Evolutionary conservation across 1,140 invertebrate species (phyloP), one percentile per base, ranked within the genome.

Genomic region (Trachelipus rathkii): DNA sequence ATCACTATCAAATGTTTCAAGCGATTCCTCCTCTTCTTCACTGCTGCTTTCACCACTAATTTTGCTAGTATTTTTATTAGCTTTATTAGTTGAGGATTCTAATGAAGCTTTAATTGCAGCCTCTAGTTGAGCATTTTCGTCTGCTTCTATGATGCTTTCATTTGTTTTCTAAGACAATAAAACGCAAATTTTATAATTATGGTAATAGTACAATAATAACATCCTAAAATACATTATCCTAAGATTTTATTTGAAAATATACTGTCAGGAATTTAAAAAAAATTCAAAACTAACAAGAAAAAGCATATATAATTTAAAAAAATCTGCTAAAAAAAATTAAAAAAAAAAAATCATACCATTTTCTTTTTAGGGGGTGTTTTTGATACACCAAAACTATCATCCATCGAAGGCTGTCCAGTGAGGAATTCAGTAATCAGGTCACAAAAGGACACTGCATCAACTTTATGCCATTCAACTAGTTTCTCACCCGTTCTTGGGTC

Each of bases 401-500:
- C 77, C 10, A 77, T 19, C 8, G 67, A 68, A 7, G 76, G 71
- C 71, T 83, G 75, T 24, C 68, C 53, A 50, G 75, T 60, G 15
- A 84, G 76, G 70, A 84, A 83, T 50, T 82, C 77, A 79, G 80
- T 83, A 83, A 87, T 83, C 50, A 85, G 75, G 76, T 89, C 87
- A 81, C 85, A 86, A 79, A 89, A 87, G 5, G 86, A 82, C n/a
- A 83, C 78, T 7, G 86, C 72, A 81, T 89, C 87, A 10, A 90
- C 82, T 46, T 87, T 86, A 75, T 86, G 85, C 84, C 89, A 90
- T 6, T 84, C 84, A 75, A 85, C 84, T 81, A 90, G 83, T 73
- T 87, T 88, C 85, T 92, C 90, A 24, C 92, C 92, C 72, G 92
- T 93, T 44, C 80, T 76, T 24, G 92, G 92, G 86, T 93, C 92